Conservation (phyloP, 2,888 invertebrate genomes). For the Hirtodrosophila histrioides region DNA sequence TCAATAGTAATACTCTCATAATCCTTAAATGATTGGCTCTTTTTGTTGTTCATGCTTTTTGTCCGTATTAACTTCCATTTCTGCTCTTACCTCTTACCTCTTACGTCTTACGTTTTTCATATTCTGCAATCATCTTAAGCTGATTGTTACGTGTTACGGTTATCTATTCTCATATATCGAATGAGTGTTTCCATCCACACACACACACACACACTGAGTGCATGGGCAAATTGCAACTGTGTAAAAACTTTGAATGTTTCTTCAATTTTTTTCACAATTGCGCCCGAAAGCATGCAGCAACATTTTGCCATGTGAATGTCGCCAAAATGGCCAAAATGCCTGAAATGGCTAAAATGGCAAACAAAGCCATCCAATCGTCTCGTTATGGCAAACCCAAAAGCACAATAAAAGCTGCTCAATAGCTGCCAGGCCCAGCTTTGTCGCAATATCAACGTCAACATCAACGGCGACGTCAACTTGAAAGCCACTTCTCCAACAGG, state of each 20-base stretch:
- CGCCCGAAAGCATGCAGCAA: constrained; percentile 32
- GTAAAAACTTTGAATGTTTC: not conserved
- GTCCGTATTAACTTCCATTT: too few species aligned
- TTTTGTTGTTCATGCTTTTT: too few species aligned
- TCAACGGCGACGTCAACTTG: constrained; percentile 36
- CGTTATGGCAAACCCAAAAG: constrained; percentile 46
- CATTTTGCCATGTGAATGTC: constrained; percentile 18
- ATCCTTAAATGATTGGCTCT: too few species aligned
- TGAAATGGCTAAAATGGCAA: constrained; percentile 32
- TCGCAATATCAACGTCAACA: constrained; percentile 40
- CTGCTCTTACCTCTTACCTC: too few species aligned
- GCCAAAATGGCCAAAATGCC: constrained; percentile 6
- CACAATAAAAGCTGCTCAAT: constrained; percentile 58
- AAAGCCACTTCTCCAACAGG: constrained; percentile 36
- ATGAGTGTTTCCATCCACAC: too few species aligned
- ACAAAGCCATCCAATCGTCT: constrained; percentile 36
- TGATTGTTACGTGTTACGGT: not conserved
- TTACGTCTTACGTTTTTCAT: too few species aligned
- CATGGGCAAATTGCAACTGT: not conserved
- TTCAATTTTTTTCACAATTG: constrained; percentile 9
- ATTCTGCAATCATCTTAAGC: constrained; percentile 2
- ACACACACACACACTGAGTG: too few species aligned
- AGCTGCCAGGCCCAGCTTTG: constrained; percentile 29
- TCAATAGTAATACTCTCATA: too few species aligned
- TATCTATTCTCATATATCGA: not conserved